Conservation (phyloP, 2,797 vertebrate genomes). For the Enteromius argenteus region DNA sequence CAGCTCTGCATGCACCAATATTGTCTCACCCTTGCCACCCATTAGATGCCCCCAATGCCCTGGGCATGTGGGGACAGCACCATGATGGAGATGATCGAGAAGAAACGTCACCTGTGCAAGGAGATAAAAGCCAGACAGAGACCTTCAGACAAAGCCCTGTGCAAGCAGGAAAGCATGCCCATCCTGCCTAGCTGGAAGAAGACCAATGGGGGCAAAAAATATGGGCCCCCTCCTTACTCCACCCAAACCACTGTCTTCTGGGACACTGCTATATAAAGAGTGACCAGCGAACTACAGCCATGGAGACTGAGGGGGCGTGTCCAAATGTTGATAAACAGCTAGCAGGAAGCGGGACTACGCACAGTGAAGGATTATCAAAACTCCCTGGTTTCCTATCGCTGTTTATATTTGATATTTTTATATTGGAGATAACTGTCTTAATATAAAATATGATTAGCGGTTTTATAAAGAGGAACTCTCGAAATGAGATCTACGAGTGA, state of each 20-base stretch:
- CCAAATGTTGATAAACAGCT: constrained; percentile 44
- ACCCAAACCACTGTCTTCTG: constrained; percentile 90
- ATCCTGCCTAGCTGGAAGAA: constrained; percentile 93
- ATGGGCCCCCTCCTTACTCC: constrained; percentile 89
- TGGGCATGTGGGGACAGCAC: constrained; percentile 94
- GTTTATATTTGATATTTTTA: constrained; percentile 75
- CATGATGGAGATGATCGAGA: constrained; percentile 98
- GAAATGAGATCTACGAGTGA: constrained; percentile 28
- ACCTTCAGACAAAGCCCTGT: constrained; percentile 88
- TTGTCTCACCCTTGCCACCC: constrained; percentile 38
- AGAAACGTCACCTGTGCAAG: constrained; percentile 92
- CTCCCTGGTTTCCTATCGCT: constrained; percentile 63
- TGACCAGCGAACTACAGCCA: constrained; percentile 30
- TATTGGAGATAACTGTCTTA: constrained; percentile 66
- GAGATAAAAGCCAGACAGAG: constrained; percentile 94
- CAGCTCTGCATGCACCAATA: constrained; percentile 26
- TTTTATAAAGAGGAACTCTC: constrained; percentile 64
- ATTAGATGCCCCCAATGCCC: constrained; percentile 87
- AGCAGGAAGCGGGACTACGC: constrained; percentile 66
- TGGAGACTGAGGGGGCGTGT: constrained; percentile 24
- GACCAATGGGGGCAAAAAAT: constrained; percentile 83
- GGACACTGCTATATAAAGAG: constrained; percentile 90
- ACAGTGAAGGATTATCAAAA: constrained; percentile 45
- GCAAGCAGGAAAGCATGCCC: constrained; percentile 96
- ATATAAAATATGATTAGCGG: constrained; percentile 61